These are phyloP conservation scores for Corydoras maculifer DNA, from an alignment of 2,113 vertebrate genomes.

Conservation along the genomic window DNA sequence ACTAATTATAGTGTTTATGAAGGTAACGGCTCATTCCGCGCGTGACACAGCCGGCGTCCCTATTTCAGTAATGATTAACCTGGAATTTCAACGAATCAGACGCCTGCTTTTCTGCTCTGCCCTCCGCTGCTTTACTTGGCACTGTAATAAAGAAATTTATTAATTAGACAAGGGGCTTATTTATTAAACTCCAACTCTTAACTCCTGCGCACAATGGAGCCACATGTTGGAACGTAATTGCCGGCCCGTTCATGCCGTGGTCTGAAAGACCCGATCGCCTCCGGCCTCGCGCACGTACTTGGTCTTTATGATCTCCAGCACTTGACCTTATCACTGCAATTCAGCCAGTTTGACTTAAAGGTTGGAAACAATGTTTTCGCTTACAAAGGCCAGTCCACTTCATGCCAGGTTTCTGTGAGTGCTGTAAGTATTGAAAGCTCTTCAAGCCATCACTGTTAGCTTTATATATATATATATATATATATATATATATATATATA, in stretches of 20 bases:
- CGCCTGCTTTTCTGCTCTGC: constrained; percentile 7
- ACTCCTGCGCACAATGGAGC: too few relatives aligned
- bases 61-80: constrained; percentile 38
- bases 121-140: constrained; percentile 18
- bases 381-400: constrained; percentile 24
- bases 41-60: constrained; percentile 38
- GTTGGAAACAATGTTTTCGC: constrained; percentile 39
- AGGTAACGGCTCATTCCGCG: constrained; percentile 54
- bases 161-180: not conserved
- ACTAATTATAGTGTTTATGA: constrained; percentile 65
- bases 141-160: constrained; percentile 46
- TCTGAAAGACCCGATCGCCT: constrained; percentile 10
- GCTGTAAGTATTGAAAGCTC: not conserved
- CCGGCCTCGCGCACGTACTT: constrained; percentile 2
- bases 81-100: constrained; percentile 20
- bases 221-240: not conserved
- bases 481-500: too few relatives aligned
- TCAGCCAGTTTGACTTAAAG: constrained; percentile 43
- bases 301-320: constrained; percentile 42
- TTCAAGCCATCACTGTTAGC: too few relatives aligned
- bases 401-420: constrained; percentile 6
- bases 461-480: too few relatives aligned
- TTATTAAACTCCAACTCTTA: too few relatives aligned
- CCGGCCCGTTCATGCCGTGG: not conserved
- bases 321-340: constrained; percentile 44